A percentile compares a stretch with the other conserved stretches of the same genome.
These are phyloP conservation scores for Sarcophaga subvicina DNA, from an alignment of 2,888 invertebrate genomes.

Conservation along the genomic window DNA sequence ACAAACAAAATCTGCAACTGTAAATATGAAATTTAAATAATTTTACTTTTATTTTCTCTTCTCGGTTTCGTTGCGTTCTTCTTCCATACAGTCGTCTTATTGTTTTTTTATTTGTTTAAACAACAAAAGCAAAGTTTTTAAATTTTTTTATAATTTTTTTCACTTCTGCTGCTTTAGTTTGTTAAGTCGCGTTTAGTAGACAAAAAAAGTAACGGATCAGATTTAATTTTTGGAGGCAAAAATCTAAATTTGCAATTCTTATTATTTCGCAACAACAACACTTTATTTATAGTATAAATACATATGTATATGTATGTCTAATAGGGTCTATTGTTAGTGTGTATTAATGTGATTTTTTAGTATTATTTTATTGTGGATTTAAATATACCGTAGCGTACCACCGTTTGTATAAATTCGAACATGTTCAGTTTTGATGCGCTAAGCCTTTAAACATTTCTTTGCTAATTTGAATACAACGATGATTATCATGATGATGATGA, in stretches of 20 bases:
- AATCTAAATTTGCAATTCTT: conserved; percentile 34
- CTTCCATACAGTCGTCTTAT: too few relatives aligned
- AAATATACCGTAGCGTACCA: too few relatives aligned
- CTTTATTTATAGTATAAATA: neutral
- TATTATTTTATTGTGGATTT: neutral
- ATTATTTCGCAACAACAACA: conserved; percentile 3
- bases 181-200: neutral
- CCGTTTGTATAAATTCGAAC: too few relatives aligned
- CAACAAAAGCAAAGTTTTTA: neutral
- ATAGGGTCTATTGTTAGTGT: neutral
- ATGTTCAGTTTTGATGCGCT: neutral
- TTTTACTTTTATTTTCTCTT: too few relatives aligned
- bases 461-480: conserved; percentile 45
- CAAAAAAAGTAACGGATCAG: conserved; percentile 6
- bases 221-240: conserved; percentile 15
- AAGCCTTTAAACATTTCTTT: conserved; percentile 33
- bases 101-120: too few relatives aligned
- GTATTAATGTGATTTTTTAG: neutral
- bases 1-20: too few relatives aligned
- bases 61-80: too few relatives aligned
- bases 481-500: conserved; percentile 33
- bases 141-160: neutral
- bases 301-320: too few relatives aligned
- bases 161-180: conserved; percentile 3
- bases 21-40: too few relatives aligned